These are phyloP conservation scores for Cybosia mesomella DNA, from an alignment of 2,888 invertebrate genomes.

Conservation along the genomic window DNA sequence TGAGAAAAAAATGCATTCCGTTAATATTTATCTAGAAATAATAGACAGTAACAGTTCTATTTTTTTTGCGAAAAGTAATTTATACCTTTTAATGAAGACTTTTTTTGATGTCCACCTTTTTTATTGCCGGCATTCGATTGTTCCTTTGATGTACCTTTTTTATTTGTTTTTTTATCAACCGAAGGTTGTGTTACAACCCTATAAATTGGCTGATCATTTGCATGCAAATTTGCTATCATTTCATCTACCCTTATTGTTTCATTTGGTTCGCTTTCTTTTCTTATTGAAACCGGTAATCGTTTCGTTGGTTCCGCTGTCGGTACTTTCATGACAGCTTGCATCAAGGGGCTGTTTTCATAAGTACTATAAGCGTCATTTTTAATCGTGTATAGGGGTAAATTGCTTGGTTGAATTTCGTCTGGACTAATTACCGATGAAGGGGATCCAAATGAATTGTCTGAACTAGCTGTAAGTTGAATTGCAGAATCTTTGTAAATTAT, in stretches of 20 bases:
- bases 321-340: conserved; percentile 79
- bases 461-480: conserved; percentile 48
- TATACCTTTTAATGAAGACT: conserved; percentile 80
- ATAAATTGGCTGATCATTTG: conserved; percentile 82
- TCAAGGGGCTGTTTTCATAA: conserved; percentile 78
- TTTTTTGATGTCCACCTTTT: conserved; percentile 80
- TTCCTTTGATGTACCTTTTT: conserved; percentile 73
- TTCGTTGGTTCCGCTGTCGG: conserved; percentile 74
- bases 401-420: conserved; percentile 73
- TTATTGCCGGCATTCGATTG: conserved; percentile 62
- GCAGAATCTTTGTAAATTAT: conserved; percentile 54
- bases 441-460: conserved; percentile 56
- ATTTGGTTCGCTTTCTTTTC: conserved; percentile 78
- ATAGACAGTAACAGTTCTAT: neutral
- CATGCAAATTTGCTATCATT: conserved; percentile 81
- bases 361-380: conserved; percentile 77
- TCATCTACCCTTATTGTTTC: conserved; percentile 77
- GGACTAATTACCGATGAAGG: conserved; percentile 54
- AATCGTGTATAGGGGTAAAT: conserved; percentile 68
- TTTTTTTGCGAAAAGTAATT: conserved; percentile 10
- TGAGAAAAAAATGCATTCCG: conserved; percentile 50
- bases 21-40: conserved; percentile 11
- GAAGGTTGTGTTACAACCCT: conserved; percentile 82
- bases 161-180: conserved; percentile 76
- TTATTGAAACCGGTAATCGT: conserved; percentile 67